A percentile compares a stretch with the other conserved stretches of the same genome.
Conservation (phyloP, 2,888 invertebrate species). For the Drosophila quasianomalipes region DNA sequence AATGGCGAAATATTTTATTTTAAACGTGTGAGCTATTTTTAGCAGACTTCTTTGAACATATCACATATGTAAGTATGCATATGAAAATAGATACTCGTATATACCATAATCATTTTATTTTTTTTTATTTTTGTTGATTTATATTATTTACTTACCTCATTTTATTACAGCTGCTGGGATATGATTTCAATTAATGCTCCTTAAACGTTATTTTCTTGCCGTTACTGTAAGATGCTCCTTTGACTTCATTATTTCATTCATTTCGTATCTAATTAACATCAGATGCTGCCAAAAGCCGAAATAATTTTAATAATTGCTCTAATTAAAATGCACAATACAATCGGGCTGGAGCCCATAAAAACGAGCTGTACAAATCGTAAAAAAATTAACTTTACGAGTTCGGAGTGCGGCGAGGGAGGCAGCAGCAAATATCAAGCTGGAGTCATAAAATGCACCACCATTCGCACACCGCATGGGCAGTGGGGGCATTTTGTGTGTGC, state of each 20-base stretch:
- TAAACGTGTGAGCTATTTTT: slow-evolving; percentile 30
- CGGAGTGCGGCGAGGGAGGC: neutral
- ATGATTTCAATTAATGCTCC: slow-evolving; percentile 7
- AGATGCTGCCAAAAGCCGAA: slow-evolving; percentile 17
- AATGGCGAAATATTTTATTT: slow-evolving; percentile 1
- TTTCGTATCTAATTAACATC: slow-evolving; percentile 53
- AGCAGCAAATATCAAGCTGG: slow-evolving; percentile 6
- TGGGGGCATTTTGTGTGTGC: slow-evolving; percentile 61
- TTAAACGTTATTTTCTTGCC: slow-evolving; percentile 13
- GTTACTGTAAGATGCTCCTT: slow-evolving; percentile 10
- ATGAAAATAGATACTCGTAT: neutral
- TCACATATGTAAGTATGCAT: neutral
- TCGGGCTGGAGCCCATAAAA: slow-evolving; percentile 14
- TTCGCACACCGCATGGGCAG: slow-evolving; percentile 24
- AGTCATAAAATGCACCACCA: slow-evolving; percentile 30
- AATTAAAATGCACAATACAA: slow-evolving; percentile 56
- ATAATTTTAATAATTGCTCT: slow-evolving; percentile 63
- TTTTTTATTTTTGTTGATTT: neutral
- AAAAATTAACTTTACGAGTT: slow-evolving; percentile 20
- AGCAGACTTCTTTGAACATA: neutral
- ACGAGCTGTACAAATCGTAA: slow-evolving; percentile 14
- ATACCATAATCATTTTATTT: neutral
- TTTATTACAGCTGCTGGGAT: neutral
- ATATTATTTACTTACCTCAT: slow-evolving; percentile 4
- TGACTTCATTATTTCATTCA: slow-evolving; percentile 6